Base-by-base conservation (phyloP, 1,140 invertebrate genomes). In the Dryas iulia region DNA sequence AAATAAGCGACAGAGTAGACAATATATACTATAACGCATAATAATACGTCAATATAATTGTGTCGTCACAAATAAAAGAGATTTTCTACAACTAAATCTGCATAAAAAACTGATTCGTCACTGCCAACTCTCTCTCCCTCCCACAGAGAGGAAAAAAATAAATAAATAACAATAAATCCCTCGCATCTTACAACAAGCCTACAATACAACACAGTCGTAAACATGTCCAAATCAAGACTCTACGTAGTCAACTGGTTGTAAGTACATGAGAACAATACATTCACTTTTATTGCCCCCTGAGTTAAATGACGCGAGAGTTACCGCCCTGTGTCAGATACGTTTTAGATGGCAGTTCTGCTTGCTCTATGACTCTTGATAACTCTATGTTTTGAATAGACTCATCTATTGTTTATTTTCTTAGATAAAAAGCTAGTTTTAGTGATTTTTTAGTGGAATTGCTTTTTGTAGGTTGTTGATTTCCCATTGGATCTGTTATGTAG, bases 161-260 rank as follows among this genome's bases (percentile, higher is more conserved):
- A 14, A 18, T 39, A 39, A n/a, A 39, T 39, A 39, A 1, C n/a
- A 39, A 39, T n/a, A n/a, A n/a, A 14, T 39, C 33, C 14, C 0
- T 14, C n/a, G 14, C n/a, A 39, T 18, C 12, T 6, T 39, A 39
- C 14, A 18, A 14, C n/a, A 4, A 39, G 33, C 33, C 14, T 47
- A 47, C 39, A 47, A 18, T 21, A 21, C 3, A 47, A 21, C 14
- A 47, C 7, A 47, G 14, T 47, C 39, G 18, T 47, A 47, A 47
- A 47, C 18, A 47, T 47, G 39, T 47, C 39, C 39, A 47, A 21
- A 47, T 47, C 39, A 47, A 47, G 39, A 21, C 39, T 47, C 39
- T 47, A 47, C 39, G 14, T 39, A 21, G 14, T 47, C 39, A 47
- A 47, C 39, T 3, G 39, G 14, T 47, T 18, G 14, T 47, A 47